These are phyloP conservation scores for Mycteria americana DNA, from an alignment of 2,797 vertebrate species.

Conservation along the genomic window DNA sequence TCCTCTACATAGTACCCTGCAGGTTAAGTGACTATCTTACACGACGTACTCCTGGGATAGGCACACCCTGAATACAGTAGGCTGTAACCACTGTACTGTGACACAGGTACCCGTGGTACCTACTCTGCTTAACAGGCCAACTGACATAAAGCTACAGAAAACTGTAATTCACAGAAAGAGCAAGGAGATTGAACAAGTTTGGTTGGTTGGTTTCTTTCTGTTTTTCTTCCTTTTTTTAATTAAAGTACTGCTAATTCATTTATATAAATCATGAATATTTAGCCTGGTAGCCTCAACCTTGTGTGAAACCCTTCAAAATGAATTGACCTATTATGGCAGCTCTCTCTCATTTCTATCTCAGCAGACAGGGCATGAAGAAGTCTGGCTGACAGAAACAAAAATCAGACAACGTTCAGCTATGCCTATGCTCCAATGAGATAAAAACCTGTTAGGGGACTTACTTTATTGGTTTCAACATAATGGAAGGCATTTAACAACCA, in stretches of 20 bases:
- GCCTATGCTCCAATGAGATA: not conserved
- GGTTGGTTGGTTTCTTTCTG: not conserved
- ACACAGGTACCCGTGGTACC: not conserved
- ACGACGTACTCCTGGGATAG: accelerated
- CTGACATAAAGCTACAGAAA: not conserved
- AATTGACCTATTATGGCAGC: not conserved
- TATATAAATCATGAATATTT: not conserved
- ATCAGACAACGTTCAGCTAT: not conserved
- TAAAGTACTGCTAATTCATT: not conserved
- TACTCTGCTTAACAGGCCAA: not conserved
- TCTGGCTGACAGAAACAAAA: not conserved
- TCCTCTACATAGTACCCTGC: not conserved
- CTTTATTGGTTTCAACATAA: not conserved
- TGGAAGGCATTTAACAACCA: not conserved
- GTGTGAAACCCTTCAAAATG: not conserved
- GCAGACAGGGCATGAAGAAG: not conserved
- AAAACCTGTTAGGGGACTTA: not conserved
- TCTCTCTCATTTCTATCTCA: not conserved
- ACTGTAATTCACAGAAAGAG: not conserved
- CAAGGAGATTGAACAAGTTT: not conserved
- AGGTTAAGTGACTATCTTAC: not conserved
- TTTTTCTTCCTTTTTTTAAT: not conserved
- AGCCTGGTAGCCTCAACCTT: not conserved
- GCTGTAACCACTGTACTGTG: not conserved
- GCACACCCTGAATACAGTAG: accelerated